Evolutionary conservation across 2,797 vertebrate species (phyloP).

Genomic region (Chromis chromis): DNA sequence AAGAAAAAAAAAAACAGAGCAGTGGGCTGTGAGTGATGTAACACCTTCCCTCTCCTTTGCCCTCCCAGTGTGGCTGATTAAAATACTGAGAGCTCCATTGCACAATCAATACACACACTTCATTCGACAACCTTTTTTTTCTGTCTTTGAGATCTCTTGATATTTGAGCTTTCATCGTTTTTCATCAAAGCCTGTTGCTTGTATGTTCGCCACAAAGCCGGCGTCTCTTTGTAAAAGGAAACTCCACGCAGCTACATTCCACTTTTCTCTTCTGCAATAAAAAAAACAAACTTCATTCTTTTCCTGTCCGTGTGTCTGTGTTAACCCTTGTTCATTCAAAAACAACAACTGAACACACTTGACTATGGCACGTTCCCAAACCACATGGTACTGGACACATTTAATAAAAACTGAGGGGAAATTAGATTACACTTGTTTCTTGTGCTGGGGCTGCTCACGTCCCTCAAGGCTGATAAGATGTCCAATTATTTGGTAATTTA

Average conservation of each 20-base stretch:
- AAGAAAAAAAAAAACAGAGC: constrained; percentile 26
- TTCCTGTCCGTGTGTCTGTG: constrained; percentile 20
- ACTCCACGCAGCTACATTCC: constrained; percentile 20
- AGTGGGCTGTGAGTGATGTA: constrained; percentile 39
- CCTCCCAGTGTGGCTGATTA: constrained; percentile 56
- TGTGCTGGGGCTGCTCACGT: constrained; percentile 64
- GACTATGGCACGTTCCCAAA: constrained; percentile 62
- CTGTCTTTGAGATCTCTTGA: constrained; percentile 40
- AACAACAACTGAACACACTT: constrained; percentile 47
- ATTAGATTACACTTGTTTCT: constrained; percentile 65
- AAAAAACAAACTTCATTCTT: constrained; percentile 34
- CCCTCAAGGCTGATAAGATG: constrained; percentile 78
- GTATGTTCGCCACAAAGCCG: constrained; percentile 13
- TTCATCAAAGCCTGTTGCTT: constrained; percentile 32
- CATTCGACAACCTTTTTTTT: constrained; percentile 24
- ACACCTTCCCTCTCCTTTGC: constrained; percentile 50
- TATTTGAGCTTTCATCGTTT: constrained; percentile 31
- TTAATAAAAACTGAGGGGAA: constrained; percentile 61
- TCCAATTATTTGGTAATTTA: constrained; percentile 82
- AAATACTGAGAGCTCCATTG: constrained; percentile 71
- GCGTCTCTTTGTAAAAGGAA: constrained; percentile 1
- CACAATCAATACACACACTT: constrained; percentile 66
- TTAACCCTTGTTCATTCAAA: constrained; percentile 37
- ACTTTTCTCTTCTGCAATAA: constrained; percentile 19
- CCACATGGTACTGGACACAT: constrained; percentile 65